Conservation (phyloP, 2,888 invertebrate species). For the Eupithecia abbreviata region DNA sequence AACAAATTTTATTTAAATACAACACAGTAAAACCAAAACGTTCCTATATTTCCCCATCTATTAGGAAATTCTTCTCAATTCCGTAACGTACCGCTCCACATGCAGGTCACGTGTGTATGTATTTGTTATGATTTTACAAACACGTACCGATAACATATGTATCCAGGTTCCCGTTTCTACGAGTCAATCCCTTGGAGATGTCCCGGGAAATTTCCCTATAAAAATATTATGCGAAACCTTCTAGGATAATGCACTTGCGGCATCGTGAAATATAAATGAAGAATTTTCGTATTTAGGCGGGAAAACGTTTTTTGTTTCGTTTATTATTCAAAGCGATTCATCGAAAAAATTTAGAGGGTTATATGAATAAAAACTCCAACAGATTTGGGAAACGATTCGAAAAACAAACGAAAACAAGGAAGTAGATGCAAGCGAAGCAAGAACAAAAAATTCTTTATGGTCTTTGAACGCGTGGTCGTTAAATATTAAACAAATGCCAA, state of each 20-base stretch:
- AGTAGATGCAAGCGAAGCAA: neutral
- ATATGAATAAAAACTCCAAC: neutral
- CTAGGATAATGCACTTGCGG: conserved; percentile 37
- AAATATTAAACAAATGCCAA: conserved; percentile 3
- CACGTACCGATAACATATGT: conserved; percentile 56
- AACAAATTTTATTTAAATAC: neutral
- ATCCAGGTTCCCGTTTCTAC: conserved; percentile 37
- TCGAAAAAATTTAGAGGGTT: neutral
- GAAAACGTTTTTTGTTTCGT: conserved; percentile 27
- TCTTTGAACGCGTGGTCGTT: neutral
- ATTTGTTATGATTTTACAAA: conserved; percentile 58
- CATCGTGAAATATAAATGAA: conserved; percentile 25
- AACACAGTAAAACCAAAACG: conserved; percentile 9
- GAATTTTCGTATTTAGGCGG: conserved; percentile 22
- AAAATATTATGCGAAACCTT: conserved; percentile 57
- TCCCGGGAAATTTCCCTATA: conserved; percentile 63
- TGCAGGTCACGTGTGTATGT: conserved; percentile 48
- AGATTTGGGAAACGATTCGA: neutral
- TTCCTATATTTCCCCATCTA: conserved; percentile 27
- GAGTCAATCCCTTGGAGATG: conserved; percentile 63
- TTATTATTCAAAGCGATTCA: conserved; percentile 14
- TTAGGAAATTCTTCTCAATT: conserved; percentile 37
- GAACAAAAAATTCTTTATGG: neutral
- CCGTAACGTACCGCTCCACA: conserved; percentile 35
- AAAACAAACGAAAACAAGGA: neutral